A percentile compares a stretch with the other conserved stretches of the same genome.
These are phyloP conservation scores for Laothoe populi DNA, from an alignment of 2,888 invertebrate genomes.

Conservation along the genomic window DNA sequence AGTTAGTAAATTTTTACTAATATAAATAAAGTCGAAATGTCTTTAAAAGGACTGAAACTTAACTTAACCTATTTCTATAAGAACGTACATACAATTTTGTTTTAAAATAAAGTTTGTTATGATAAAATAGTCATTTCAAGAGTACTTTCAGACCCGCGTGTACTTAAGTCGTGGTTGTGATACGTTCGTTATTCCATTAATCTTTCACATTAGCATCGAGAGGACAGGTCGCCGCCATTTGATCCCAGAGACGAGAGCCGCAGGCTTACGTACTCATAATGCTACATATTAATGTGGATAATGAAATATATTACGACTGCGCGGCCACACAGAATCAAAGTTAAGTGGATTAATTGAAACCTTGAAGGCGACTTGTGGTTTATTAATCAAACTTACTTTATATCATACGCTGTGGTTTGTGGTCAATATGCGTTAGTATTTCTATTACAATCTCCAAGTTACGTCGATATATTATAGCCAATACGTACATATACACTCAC, in stretches of 20 bases:
- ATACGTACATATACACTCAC: too few relatives aligned
- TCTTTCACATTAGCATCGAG: slow-evolving; percentile 70
- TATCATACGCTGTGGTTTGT: slow-evolving; percentile 12
- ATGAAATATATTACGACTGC: slow-evolving; percentile 60
- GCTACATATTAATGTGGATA: slow-evolving; percentile 59
- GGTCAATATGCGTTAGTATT: slow-evolving; percentile 1
- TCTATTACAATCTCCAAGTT: neutral
- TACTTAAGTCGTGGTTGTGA: slow-evolving; percentile 41
- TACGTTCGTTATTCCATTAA: slow-evolving; percentile 72
- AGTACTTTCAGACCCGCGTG: neutral
- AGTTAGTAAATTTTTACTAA: too few relatives aligned
- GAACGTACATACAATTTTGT: neutral
- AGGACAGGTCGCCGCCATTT: slow-evolving; percentile 68
- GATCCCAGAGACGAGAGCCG: slow-evolving; percentile 56
- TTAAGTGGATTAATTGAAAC: slow-evolving; percentile 49
- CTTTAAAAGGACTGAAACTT: too few relatives aligned
- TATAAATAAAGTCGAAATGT: neutral
- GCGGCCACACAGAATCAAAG: slow-evolving; percentile 38
- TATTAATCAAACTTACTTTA: slow-evolving; percentile 18
- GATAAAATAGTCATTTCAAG: neutral
- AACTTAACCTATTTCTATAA: too few relatives aligned
- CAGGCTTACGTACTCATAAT: slow-evolving; percentile 54
- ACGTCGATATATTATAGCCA: slow-evolving; percentile 42
- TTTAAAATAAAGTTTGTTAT: neutral
- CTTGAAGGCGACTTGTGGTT: slow-evolving; percentile 26